Conservation (phyloP, 2,113 vertebrate species). For the Trematomus loennbergii region DNA sequence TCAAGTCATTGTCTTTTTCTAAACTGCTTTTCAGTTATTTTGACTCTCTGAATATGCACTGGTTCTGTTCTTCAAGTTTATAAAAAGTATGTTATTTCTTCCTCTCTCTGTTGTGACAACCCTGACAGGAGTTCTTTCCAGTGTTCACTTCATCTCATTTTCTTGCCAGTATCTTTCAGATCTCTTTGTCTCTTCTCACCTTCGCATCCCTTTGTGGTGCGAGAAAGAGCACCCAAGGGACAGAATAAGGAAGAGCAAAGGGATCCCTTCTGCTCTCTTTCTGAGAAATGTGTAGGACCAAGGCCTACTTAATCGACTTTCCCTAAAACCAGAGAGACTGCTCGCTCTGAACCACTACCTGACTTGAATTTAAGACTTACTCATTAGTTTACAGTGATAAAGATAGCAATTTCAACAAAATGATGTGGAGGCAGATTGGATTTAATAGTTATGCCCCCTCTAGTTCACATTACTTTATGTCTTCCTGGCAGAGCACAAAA, state of each 20-base stretch:
- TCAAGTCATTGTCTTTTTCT: slow-evolving; percentile 5
- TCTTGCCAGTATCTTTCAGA: slow-evolving; percentile 45
- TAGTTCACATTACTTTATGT: not conserved
- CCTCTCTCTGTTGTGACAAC: not conserved
- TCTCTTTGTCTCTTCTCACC: slow-evolving; percentile 48
- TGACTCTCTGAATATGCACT: slow-evolving; percentile 22
- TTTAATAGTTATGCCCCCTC: not conserved
- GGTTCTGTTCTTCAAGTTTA: slow-evolving; percentile 44
- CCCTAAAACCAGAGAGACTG: slow-evolving; percentile 18
- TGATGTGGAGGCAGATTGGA: not conserved
- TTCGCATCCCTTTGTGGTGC: slow-evolving; percentile 40
- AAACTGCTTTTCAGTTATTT: slow-evolving; percentile 33
- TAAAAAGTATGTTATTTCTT: slow-evolving; percentile 8
- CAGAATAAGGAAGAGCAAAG: slow-evolving; percentile 18
- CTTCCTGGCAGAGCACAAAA: not conserved
- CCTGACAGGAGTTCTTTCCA: slow-evolving; percentile 36
- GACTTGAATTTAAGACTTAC: slow-evolving; percentile 29
- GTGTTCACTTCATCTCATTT: slow-evolving; percentile 47
- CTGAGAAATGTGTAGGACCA: slow-evolving; percentile 27
- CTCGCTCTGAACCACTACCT: slow-evolving; percentile 26
- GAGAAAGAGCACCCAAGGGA: slow-evolving; percentile 38
- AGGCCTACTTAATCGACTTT: slow-evolving; percentile 46
- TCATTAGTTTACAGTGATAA: slow-evolving; percentile 20
- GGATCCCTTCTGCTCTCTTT: slow-evolving; percentile 31
- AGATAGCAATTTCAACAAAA: not conserved